Conservation (phyloP, 2,797 vertebrate genomes). For the Pangasius mekongensis region DNA sequence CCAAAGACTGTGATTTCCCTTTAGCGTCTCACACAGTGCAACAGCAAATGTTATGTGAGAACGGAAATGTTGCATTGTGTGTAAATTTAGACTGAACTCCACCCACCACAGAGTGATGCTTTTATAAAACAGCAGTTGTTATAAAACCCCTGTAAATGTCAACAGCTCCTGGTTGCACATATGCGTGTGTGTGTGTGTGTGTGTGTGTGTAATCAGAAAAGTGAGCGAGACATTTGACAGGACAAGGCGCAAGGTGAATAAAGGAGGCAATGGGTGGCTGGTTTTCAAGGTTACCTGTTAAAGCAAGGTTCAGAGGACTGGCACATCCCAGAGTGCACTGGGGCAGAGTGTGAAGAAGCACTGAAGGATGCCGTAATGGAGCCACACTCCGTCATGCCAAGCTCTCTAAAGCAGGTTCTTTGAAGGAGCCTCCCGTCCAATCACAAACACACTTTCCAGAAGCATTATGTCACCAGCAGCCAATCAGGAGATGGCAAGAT, state of each 20-base stretch:
- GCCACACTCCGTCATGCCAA: constrained; percentile 23
- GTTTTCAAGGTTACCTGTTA: constrained; percentile 50
- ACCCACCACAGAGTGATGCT: constrained; percentile 16
- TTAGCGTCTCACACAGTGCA: too few relatives aligned
- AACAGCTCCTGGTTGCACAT: constrained; percentile 23
- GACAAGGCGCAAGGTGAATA: neutral
- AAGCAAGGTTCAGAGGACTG: constrained; percentile 37
- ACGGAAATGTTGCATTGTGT: constrained; percentile 54
- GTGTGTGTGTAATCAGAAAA: neutral
- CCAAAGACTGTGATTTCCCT: neutral
- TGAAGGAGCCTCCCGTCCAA: constrained; percentile 66
- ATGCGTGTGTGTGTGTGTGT: neutral
- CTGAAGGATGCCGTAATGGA: constrained; percentile 27
- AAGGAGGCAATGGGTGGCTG: constrained; percentile 3
- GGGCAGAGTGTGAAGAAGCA: constrained; percentile 8
- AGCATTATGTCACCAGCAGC: constrained; percentile 77
- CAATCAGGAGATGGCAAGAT: constrained; percentile 70
- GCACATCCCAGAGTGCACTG: constrained; percentile 38
- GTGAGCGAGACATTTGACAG: constrained; percentile 17
- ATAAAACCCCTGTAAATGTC: constrained; percentile 24
- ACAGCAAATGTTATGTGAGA: neutral
- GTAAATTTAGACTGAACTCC: constrained; percentile 44
- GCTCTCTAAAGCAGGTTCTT: constrained; percentile 64
- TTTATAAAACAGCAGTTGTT: constrained; percentile 38
- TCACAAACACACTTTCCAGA: constrained; percentile 64